phyloP scores from a whole-genome alignment of 2,797 vertebrate genomes.

The Okamejei kenojei region DNA sequence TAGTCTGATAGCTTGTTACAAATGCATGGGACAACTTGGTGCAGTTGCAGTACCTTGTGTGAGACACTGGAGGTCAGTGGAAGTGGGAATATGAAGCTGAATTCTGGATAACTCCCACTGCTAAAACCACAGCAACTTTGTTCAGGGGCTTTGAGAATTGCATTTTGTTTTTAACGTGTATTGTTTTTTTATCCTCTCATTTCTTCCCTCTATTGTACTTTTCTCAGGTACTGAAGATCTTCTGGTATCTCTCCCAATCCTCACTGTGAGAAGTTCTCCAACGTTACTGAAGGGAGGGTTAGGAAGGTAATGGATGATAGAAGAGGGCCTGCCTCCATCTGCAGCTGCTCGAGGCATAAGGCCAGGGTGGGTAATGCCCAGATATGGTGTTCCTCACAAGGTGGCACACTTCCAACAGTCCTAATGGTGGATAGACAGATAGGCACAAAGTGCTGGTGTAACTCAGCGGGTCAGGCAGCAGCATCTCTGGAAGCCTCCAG shows the following conservation, averaged over 20 bases:
- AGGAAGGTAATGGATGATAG: background rate
- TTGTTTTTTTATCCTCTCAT: background rate
- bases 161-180: background rate
- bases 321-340: background rate
- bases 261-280: background rate
- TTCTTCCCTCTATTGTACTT: background rate
- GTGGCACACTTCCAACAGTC: background rate
- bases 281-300: background rate
- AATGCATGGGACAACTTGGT: background rate
- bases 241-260: background rate
- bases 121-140: background rate
- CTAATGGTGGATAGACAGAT: background rate
- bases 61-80: slow-evolving; percentile 11
- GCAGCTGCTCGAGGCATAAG: too few relatives aligned
- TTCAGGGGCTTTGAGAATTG: background rate
- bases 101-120: background rate
- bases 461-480: too few relatives aligned
- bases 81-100: background rate
- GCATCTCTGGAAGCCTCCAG: too few relatives aligned
- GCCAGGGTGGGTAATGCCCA: background rate
- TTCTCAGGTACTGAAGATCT: background rate
- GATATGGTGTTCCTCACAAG: background rate
- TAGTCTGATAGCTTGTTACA: background rate
- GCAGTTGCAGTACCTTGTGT: background rate
- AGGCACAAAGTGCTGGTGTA: too few relatives aligned